phyloP scores from a whole-genome alignment of 2,113 vertebrate species.

The Eulacestoma nigropectus region DNA sequence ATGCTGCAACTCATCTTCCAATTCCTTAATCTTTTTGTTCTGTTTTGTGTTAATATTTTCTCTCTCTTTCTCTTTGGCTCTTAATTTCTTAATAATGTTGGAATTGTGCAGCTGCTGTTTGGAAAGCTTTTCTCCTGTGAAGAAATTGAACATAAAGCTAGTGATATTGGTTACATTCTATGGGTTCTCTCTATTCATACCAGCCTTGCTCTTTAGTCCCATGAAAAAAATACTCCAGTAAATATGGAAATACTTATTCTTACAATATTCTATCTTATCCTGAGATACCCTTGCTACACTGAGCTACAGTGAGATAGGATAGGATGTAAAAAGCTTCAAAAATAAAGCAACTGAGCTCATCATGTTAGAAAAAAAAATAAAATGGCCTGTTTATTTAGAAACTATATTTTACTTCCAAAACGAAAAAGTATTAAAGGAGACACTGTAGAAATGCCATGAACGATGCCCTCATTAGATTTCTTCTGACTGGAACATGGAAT shows the following conservation, averaged over 20 bases:
- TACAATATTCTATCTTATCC: neutral
- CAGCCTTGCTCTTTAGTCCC: neutral
- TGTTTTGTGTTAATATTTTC: conserved; percentile 82
- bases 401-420: neutral
- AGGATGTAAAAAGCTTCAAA: neutral
- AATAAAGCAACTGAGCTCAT: neutral
- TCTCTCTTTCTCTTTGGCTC: conserved; percentile 91
- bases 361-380: neutral
- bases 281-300: neutral
- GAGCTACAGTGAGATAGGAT: neutral
- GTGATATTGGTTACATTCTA: neutral
- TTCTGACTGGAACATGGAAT: neutral
- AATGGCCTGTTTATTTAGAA: neutral
- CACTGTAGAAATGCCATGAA: neutral
- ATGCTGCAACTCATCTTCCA: conserved; percentile 87
- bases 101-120: conserved; percentile 97
- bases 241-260: neutral
- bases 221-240: neutral
- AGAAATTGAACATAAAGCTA: neutral
- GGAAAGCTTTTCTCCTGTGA: conserved; percentile 93
- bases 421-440: neutral
- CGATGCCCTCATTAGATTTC: neutral
- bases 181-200: neutral
- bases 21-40: conserved; percentile 85
- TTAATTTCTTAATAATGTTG: conserved; percentile 96